phyloP scores from a whole-genome alignment of 2,113 vertebrate genomes.

The Colossoma macropomum region DNA sequence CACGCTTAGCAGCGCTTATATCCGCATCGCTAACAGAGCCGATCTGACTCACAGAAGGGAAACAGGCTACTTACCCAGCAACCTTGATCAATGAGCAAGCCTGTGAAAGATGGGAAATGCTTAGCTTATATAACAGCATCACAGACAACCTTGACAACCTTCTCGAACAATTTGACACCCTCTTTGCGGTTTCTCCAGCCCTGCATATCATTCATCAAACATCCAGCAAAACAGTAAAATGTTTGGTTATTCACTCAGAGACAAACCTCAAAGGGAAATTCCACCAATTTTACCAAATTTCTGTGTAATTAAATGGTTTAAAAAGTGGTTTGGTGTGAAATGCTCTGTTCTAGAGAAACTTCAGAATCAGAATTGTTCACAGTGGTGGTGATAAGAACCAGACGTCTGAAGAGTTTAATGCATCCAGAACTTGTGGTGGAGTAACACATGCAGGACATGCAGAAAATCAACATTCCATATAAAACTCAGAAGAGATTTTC shows the following conservation, averaged over 20 bases:
- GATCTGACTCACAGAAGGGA: neutral
- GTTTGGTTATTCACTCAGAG: neutral
- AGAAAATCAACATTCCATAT: too few species aligned
- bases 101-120: neutral
- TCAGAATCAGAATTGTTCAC: too few species aligned
- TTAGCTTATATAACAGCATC: neutral
- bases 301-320: too few species aligned
- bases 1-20: slow-evolving; percentile 4
- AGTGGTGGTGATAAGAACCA: too few species aligned
- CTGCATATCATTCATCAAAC: neutral
- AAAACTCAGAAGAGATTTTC: too few species aligned
- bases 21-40: slow-evolving; percentile 18
- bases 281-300: too few species aligned
- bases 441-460: too few species aligned
- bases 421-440: too few species aligned
- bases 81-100: neutral
- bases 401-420: too few species aligned
- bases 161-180: neutral
- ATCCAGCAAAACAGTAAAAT: neutral
- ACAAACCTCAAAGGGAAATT: neutral
- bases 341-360: too few species aligned
- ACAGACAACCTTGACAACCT: neutral
- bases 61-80: neutral
- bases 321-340: too few species aligned
- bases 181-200: neutral